Percentiles rank a stretch among this genome's conserved stretches.
Conservation (phyloP, 2,113 vertebrate species). For the Leucopsar rothschildi region DNA sequence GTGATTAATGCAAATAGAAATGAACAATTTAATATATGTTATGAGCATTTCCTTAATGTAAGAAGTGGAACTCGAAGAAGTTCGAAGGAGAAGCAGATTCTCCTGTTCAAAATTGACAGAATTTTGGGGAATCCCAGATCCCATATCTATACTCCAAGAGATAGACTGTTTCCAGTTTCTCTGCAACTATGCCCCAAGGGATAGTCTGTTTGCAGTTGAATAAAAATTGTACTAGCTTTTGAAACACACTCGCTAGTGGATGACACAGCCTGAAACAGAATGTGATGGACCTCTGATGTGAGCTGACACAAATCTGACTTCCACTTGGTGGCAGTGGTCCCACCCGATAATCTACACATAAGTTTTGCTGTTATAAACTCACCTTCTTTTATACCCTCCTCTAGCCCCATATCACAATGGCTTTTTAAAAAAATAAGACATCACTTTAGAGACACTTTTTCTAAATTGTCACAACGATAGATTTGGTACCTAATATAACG, state of each 20-base stretch:
- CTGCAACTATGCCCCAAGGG: neutral
- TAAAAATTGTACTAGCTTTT: neutral
- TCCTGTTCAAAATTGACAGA: neutral
- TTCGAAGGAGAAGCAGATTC: neutral
- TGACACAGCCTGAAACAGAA: neutral
- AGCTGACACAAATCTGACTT: neutral
- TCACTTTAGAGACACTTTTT: neutral
- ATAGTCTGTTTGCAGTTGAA: neutral
- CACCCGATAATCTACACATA: neutral
- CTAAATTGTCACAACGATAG: neutral
- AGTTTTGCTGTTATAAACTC: neutral
- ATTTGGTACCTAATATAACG: neutral
- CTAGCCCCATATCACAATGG: neutral
- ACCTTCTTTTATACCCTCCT: neutral
- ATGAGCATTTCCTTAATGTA: neutral
- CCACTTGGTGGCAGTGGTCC: conserved; percentile 25
- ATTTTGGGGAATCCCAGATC: neutral
- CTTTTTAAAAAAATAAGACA: neutral
- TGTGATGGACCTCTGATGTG: neutral
- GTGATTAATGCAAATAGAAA: neutral
- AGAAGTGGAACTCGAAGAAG: neutral
- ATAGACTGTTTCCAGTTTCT: neutral
- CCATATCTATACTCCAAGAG: neutral
- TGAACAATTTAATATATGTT: neutral
- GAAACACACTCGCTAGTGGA: neutral